phyloP scores from a whole-genome alignment of 2,797 vertebrate species.

The Takifugu rubripes region DNA sequence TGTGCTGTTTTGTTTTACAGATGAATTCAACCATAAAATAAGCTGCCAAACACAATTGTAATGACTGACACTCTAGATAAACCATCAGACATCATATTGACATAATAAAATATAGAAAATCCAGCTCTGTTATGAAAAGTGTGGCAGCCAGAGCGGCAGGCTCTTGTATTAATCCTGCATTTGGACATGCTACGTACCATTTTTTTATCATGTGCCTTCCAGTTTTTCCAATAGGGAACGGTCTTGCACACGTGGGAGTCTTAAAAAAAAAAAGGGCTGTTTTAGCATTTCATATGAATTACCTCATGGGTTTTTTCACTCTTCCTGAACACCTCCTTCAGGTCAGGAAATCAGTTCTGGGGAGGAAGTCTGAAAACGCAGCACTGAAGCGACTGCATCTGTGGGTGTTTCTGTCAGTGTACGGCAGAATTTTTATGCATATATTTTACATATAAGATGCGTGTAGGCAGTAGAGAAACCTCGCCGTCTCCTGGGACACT shows the following conservation, averaged over 20 bases:
- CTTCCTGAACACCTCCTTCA: neutral
- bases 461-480: neutral
- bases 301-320: neutral
- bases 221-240: neutral
- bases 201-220: neutral
- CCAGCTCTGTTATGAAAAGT: too few species aligned
- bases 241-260: too few species aligned
- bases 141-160: conserved; percentile 10
- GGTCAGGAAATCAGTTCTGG: neutral
- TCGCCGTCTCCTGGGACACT: neutral
- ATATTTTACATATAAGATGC: neutral
- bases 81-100: too few species aligned
- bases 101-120: too few species aligned
- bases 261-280: neutral
- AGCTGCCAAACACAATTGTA: too few species aligned
- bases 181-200: too few species aligned
- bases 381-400: neutral
- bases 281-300: neutral
- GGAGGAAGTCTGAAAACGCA: neutral
- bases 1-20: too few species aligned
- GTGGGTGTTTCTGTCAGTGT: neutral
- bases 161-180: conserved; percentile 7
- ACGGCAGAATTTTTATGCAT: neutral
- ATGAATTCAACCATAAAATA: too few species aligned
- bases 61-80: too few species aligned